Conservation (phyloP, 2,113 vertebrate species). For the Xerus inauris region DNA sequence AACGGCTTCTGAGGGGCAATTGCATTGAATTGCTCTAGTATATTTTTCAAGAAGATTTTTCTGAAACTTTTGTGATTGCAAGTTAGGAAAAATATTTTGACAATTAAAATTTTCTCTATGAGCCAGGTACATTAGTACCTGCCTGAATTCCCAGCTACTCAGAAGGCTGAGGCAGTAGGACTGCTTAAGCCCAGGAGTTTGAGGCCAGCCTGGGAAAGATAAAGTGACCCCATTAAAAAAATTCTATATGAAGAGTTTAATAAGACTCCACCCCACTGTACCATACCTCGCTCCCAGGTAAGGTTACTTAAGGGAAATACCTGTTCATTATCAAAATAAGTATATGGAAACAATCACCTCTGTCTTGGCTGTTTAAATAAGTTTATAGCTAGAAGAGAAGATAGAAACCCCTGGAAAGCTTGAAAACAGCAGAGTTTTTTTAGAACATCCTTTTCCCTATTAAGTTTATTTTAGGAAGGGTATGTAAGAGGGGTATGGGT, state of each 20-base stretch:
- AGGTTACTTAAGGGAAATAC: neutral
- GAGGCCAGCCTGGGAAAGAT: neutral
- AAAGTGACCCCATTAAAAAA: neutral
- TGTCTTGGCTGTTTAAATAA: neutral
- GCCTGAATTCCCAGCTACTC: neutral
- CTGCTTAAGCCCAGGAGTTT: no score
- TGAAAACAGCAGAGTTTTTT: conserved; percentile 36
- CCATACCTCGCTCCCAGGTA: neutral
- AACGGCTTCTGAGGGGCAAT: neutral
- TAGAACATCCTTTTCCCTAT: neutral
- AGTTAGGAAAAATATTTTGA: neutral
- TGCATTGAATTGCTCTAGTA: neutral
- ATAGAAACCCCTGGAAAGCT: neutral
- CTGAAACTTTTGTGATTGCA: neutral
- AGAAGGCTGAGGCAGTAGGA: no score
- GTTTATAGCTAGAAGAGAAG: neutral
- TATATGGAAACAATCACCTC: neutral
- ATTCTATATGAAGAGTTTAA: conserved; percentile 9
- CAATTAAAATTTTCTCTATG: neutral
- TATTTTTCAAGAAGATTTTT: conserved; percentile 15
- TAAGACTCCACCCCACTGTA: neutral
- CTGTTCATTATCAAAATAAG: conserved; percentile 25
- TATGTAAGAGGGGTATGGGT: neutral
- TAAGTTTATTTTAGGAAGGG: neutral
- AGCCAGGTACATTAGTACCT: no score